phyloP scores from a whole-genome alignment of 2,797 vertebrate species.

The Coregonus suidteri region DNA sequence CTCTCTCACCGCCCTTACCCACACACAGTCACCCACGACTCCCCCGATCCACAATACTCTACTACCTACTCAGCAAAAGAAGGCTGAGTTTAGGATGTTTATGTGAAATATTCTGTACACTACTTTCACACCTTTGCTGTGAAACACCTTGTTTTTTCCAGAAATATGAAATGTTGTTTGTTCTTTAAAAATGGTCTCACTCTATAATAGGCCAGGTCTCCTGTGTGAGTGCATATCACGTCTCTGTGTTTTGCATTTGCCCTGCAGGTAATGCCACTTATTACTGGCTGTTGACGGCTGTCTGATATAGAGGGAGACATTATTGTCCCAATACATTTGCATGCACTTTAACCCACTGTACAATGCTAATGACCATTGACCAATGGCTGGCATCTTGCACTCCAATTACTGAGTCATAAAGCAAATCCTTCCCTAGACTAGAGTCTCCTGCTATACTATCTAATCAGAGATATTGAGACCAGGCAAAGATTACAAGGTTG shows the following conservation, averaged over 20 bases:
- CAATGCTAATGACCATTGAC: background rate
- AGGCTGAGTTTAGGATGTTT: constrained; percentile 39
- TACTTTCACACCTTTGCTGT: constrained; percentile 22
- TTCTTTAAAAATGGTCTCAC: background rate
- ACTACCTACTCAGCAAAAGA: background rate
- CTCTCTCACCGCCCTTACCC: background rate
- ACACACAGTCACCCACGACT: background rate
- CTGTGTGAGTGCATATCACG: constrained; percentile 56
- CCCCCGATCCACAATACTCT: background rate
- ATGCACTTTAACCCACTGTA: constrained; percentile 23
- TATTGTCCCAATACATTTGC: constrained; percentile 17
- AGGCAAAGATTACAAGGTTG: constrained; percentile 4
- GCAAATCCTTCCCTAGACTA: constrained; percentile 16
- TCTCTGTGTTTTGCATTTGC: constrained; percentile 54
- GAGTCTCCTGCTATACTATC: constrained; percentile 35
- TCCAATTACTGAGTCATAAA: constrained; percentile 11
- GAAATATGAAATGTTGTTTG: constrained; percentile 35
- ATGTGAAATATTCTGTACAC: constrained; percentile 18
- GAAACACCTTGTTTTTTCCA: constrained; percentile 29
- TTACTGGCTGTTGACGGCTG: constrained; percentile 6
- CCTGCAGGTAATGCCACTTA: background rate
- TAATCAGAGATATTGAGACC: constrained; percentile 18
- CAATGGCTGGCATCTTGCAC: background rate
- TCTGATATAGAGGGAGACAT: background rate
- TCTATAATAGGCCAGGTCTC: constrained; percentile 20